A percentile compares a stretch with the other conserved stretches of the same genome.
Evolutionary conservation across 2,888 invertebrate genomes (phyloP).

Genomic region (Epistrophe grossulariae): DNA sequence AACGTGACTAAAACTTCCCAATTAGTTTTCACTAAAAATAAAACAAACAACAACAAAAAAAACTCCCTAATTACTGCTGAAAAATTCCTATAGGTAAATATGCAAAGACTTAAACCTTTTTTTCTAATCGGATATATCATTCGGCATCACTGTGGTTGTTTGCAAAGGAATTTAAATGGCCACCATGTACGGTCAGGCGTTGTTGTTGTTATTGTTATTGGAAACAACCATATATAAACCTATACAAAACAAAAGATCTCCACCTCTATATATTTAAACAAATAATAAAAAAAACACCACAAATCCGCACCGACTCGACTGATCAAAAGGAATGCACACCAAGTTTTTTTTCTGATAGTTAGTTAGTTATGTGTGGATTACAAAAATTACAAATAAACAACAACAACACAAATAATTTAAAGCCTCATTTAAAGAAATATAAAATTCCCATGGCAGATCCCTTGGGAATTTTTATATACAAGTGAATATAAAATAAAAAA

Average conservation of each 20-base stretch:
- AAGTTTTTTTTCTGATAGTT: slow-evolving; percentile 16
- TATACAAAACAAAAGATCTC: slow-evolving; percentile 44
- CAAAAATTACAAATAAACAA: background rate
- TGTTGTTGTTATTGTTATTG: no score
- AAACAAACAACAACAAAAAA: background rate
- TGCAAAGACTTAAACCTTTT: slow-evolving; percentile 23
- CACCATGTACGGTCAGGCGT: slow-evolving; percentile 53
- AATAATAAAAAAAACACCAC: slow-evolving; percentile 18
- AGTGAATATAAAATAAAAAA: slow-evolving; percentile 35
- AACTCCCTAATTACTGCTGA: slow-evolving; percentile 54
- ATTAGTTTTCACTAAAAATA: slow-evolving; percentile 45
- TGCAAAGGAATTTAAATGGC: slow-evolving; percentile 70
- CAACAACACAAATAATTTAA: slow-evolving; percentile 15
- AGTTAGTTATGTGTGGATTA: slow-evolving; percentile 47
- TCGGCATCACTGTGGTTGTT: slow-evolving; percentile 28
- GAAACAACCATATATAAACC: slow-evolving; percentile 6
- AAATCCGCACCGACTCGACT: background rate
- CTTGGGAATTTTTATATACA: slow-evolving; percentile 25
- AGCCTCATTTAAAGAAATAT: slow-evolving; percentile 5
- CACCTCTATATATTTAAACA: slow-evolving; percentile 36
- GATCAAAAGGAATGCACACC: slow-evolving; percentile 55
- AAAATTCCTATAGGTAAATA: slow-evolving; percentile 29
- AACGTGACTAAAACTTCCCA: slow-evolving; percentile 43
- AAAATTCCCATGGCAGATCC: slow-evolving; percentile 46
- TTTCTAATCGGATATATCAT: slow-evolving; percentile 63